These are phyloP conservation scores for Ornithoptera priamus DNA, from an alignment of 2,888 invertebrate species.

Conservation along the genomic window DNA sequence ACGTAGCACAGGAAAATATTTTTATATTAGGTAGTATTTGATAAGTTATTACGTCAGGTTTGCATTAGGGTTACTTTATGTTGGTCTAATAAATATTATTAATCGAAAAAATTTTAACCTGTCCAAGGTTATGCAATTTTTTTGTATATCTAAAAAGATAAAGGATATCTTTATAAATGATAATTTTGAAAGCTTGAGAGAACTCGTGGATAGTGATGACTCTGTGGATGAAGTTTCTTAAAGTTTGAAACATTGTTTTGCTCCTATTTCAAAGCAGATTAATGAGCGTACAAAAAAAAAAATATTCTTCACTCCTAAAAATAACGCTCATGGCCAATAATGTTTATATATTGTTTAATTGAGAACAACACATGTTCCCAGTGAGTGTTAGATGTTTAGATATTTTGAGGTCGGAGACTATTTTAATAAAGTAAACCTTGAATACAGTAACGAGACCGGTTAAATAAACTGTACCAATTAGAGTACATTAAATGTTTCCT, in stretches of 20 bases:
- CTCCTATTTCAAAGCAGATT: conserved; percentile 1
- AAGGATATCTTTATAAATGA: no score
- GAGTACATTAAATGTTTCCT: not conserved
- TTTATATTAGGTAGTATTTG: not conserved
- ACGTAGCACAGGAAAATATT: conserved; percentile 1
- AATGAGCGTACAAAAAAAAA: not conserved
- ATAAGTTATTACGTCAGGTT: not conserved
- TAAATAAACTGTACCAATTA: not conserved
- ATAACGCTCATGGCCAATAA: conserved; percentile 21
- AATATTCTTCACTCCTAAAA: conserved; percentile 18
- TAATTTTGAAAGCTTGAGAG: no score
- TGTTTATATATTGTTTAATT: conserved; percentile 26
- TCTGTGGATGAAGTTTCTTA: not conserved
- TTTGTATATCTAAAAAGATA: no score
- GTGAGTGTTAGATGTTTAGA: conserved; percentile 10
- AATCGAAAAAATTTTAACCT: no score
- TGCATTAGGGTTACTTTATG: not conserved
- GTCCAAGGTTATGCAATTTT: no score
- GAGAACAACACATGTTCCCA: conserved; percentile 10
- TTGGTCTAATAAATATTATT: not conserved
- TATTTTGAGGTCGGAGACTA: conserved; percentile 18
- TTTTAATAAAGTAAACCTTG: conserved; percentile 25
- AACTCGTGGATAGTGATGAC: no score
- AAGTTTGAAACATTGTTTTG: not conserved
- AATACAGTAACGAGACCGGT: conserved; percentile 3